These are phyloP conservation scores for Diabrotica undecimpunctata DNA, from an alignment of 1,140 invertebrate genomes.

Conservation along the genomic window DNA sequence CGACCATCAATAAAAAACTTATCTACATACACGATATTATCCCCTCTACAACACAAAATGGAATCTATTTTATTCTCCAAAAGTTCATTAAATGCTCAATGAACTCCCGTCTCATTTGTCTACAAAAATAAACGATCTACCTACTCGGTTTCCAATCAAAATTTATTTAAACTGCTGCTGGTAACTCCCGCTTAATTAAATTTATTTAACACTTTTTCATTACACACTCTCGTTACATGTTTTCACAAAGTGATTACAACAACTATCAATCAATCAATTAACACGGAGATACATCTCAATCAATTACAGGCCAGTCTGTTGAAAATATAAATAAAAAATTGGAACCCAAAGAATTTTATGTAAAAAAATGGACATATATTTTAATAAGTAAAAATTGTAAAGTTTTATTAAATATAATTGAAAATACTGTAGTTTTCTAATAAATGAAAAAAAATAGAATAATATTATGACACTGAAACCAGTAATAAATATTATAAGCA, in stretches of 20 bases:
- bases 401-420: too few relatives aligned
- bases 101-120: background rate
- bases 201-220: too few relatives aligned
- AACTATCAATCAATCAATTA: slow-evolving; percentile 3
- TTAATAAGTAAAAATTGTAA: too few relatives aligned
- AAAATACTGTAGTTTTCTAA: too few relatives aligned
- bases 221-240: background rate
- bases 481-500: too few relatives aligned
- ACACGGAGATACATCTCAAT: background rate
- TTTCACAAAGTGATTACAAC: slow-evolving; percentile 3
- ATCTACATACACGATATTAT: too few relatives aligned
- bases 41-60: too few relatives aligned
- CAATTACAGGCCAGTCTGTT: background rate
- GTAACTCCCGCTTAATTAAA: background rate
- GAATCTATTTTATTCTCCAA: too few relatives aligned
- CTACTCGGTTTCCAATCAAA: background rate
- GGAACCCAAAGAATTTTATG: background rate
- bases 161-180: background rate
- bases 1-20: too few relatives aligned
- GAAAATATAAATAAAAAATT: background rate
- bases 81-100: background rate
- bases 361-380: too few relatives aligned
- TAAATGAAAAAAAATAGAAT: too few relatives aligned
- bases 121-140: background rate
- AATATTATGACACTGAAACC: too few relatives aligned